Base-by-base conservation (phyloP, 1,140 invertebrate species). In the Heliconius nattereri region DNA sequence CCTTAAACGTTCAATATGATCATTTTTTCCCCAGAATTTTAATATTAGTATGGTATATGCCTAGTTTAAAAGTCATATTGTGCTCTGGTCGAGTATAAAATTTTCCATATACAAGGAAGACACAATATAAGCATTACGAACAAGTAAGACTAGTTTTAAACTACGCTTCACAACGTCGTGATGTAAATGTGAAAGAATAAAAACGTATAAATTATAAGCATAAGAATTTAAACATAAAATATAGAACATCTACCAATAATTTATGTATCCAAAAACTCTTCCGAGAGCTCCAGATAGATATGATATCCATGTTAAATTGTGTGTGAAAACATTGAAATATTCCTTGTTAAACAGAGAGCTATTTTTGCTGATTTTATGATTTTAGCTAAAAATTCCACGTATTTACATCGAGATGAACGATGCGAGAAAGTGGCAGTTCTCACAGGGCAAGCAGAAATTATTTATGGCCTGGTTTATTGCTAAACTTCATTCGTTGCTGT, bases 401-500 rank as follows among this genome's bases (percentile, higher is more conserved):
- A 90, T 75, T 89, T 90, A 89, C 85, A 87, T 88, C 84, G 73
- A 73, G 84, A 83, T 81, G 80, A 84, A 82, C 78, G 88, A 86
- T 86, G 85, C 75, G 80, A 85, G 82, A 89, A 91, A 92, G 87
- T 92, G 89, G 90, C 84, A 90, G 82, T 90, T 91, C 91, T 90
- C 89, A 87, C 84, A 87, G 91, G 90, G 85, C 87, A 89, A 86
- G 85, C 85, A 86, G 87, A 93, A 89, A 94, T 92, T 92, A 94
- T 94, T 94, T 94, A 94, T 93, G 91, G 88, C 84, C 86, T 91
- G 86, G 90, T 94, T 94, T 94, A 94, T 94, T 92, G 91, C 92
- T 89, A 88, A 94, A 94, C 90, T 94, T 93, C 91, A 93, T 91
- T 92, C 91, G 87, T 89, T 91, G 86, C 89, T 92, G 92, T 87